Evolutionary conservation across 2,888 invertebrate species (phyloP).

Genomic region (Dascillus cervinus): DNA sequence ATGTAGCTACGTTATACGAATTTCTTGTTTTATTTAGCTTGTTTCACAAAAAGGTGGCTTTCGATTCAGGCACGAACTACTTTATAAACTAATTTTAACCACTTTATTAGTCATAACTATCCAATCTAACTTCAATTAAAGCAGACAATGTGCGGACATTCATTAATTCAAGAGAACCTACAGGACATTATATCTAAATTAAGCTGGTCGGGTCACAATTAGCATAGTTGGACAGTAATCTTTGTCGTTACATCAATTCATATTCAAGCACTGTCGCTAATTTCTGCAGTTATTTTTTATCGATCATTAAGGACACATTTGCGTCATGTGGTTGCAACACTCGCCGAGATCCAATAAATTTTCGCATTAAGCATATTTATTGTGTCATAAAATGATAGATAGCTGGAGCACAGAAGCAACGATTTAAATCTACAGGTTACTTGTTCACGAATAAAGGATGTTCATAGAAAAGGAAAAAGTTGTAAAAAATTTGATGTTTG

Average conservation of each 20-base stretch:
- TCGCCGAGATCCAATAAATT: too few relatives aligned
- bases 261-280: slow-evolving; percentile 26
- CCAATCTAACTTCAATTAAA: slow-evolving; percentile 22
- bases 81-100: slow-evolving; percentile 11
- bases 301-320: slow-evolving; percentile 22
- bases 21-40: too few relatives aligned
- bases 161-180: slow-evolving; percentile 31
- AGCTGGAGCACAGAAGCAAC: too few relatives aligned
- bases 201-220: slow-evolving; percentile 33
- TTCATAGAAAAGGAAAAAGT: too few relatives aligned
- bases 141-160: slow-evolving; percentile 26
- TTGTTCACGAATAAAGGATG: too few relatives aligned
- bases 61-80: too few relatives aligned
- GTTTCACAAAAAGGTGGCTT: too few relatives aligned
- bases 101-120: slow-evolving; percentile 3
- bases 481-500: too few relatives aligned
- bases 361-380: too few relatives aligned
- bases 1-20: too few relatives aligned
- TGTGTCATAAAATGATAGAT: too few relatives aligned
- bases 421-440: too few relatives aligned
- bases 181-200: slow-evolving; percentile 34
- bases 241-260: slow-evolving; percentile 27
- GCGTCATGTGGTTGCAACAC: slow-evolving; percentile 12
- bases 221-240: slow-evolving; percentile 31
- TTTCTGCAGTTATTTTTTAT: slow-evolving; percentile 27